Evolutionary conservation across 1,140 invertebrate species (phyloP).

Genomic region (Hycleus phaleratus): DNA sequence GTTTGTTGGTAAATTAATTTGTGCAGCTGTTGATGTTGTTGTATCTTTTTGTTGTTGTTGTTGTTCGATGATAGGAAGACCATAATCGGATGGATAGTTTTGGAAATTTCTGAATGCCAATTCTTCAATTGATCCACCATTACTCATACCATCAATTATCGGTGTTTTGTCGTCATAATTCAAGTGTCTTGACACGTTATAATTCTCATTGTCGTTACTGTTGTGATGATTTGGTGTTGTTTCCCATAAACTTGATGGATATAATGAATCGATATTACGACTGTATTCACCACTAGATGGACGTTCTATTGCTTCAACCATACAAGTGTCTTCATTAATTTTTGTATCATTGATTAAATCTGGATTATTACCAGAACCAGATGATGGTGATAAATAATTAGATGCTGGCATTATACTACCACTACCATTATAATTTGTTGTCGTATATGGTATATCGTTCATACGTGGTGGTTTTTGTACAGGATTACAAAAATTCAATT

Average conservation of each 20-base stretch:
- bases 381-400: slow-evolving; percentile 59
- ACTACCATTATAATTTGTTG: slow-evolving; percentile 52
- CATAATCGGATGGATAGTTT: slow-evolving; percentile 69
- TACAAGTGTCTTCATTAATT: slow-evolving; percentile 47
- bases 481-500: slow-evolving; percentile 54
- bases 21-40: slow-evolving; percentile 29
- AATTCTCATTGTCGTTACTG: slow-evolving; percentile 33
- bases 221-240: slow-evolving; percentile 28
- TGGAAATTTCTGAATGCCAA: slow-evolving; percentile 20
- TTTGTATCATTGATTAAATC: slow-evolving; percentile 75
- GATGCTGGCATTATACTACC: slow-evolving; percentile 52
- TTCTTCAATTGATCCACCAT: slow-evolving; percentile 48
- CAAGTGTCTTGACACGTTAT: slow-evolving; percentile 26
- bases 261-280: slow-evolving; percentile 59
- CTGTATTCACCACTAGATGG: slow-evolving; percentile 62
- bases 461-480: slow-evolving; percentile 60
- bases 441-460: slow-evolving; percentile 55
- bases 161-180: slow-evolving; percentile 65
- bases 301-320: slow-evolving; percentile 36
- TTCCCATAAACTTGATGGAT: slow-evolving; percentile 64
- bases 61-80: slow-evolving; percentile 57
- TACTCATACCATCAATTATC: slow-evolving; percentile 56
- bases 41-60: slow-evolving; percentile 18
- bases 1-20: slow-evolving; percentile 42
- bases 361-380: slow-evolving; percentile 66